phyloP scores from a whole-genome alignment of 2,113 vertebrate species.

The Pomatostomus ruficeps region DNA sequence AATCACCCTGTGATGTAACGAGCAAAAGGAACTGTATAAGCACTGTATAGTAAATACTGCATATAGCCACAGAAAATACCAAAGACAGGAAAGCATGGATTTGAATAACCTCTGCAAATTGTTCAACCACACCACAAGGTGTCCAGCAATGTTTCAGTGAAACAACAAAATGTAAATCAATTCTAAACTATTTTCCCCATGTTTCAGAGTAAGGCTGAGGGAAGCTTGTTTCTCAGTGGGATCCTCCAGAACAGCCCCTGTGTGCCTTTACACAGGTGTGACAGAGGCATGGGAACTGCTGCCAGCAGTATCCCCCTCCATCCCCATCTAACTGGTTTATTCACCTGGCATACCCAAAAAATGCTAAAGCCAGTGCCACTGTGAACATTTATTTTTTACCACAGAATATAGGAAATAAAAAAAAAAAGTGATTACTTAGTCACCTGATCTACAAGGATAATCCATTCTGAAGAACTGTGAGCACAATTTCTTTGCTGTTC shows the following conservation, averaged over 20 bases:
- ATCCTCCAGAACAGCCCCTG: background rate
- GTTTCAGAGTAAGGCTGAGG: background rate
- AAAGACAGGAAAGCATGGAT: background rate
- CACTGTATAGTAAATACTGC: background rate
- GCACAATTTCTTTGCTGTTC: background rate
- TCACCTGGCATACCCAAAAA: background rate
- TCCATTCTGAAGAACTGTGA: background rate
- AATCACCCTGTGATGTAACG: background rate
- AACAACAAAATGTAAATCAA: fast-evolving
- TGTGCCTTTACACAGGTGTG: background rate
- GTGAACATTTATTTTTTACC: background rate
- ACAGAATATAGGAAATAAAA: background rate
- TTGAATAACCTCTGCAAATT: background rate
- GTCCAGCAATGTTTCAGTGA: background rate
- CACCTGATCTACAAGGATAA: background rate
- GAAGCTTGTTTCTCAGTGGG: background rate
- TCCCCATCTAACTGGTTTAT: background rate
- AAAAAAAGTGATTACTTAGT: background rate
- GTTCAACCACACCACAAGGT: background rate
- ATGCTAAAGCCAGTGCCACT: background rate
- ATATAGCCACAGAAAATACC: background rate
- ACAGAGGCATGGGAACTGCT: background rate
- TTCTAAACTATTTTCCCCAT: background rate
- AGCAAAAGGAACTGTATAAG: background rate
- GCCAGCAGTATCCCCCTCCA: background rate